Conservation (phyloP, 2,888 invertebrate species). For the Aphidoletes aphidimyza region DNA sequence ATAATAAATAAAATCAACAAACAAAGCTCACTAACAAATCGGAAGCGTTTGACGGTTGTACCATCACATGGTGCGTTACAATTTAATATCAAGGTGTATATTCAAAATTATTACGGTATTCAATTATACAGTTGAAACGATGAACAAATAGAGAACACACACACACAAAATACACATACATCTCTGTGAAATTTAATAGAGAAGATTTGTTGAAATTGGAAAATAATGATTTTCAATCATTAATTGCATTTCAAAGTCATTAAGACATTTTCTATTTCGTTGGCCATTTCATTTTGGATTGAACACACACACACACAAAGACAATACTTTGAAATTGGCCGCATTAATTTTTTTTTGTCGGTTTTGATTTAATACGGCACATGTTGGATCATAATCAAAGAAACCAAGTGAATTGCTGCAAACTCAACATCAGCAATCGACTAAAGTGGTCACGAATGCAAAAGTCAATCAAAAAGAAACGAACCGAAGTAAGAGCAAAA, state of each 20-base stretch:
- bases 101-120: not conserved
- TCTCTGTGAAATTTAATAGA: not conserved
- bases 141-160: too few relatives aligned
- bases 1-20: conserved; percentile 51
- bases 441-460: conserved; percentile 38
- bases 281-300: conserved; percentile 13
- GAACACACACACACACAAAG: not conserved
- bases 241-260: conserved; percentile 37
- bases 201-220: not conserved
- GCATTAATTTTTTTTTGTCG: not conserved
- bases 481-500: not conserved
- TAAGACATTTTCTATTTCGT: not conserved
- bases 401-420: not conserved
- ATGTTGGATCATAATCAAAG: not conserved
- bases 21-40: conserved; percentile 12
- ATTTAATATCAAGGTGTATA: not conserved
- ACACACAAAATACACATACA: too few relatives aligned
- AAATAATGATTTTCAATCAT: conserved; percentile 14
- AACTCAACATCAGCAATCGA: conserved; percentile 28
- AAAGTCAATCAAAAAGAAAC: conserved; percentile 45
- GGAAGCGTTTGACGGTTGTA: not conserved
- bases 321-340: not conserved
- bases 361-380: conserved; percentile 22
- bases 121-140: not conserved
- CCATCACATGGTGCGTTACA: not conserved